A percentile compares a stretch with the other conserved stretches of the same genome.
Evolutionary conservation across 2,888 invertebrate genomes (phyloP).

Genomic region (Hypselothyrea guttata): DNA sequence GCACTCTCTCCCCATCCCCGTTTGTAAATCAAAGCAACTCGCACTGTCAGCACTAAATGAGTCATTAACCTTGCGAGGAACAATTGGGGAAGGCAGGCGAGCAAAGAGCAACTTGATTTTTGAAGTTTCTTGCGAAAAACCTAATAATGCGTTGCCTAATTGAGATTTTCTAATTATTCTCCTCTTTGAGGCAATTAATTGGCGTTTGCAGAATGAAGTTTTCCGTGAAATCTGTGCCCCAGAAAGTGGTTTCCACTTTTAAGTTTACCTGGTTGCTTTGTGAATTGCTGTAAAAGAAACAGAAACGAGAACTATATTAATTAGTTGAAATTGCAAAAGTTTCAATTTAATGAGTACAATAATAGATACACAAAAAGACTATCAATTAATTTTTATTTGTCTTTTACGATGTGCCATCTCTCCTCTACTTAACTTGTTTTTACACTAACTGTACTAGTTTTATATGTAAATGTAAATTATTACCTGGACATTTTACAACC

Average conservation of each 20-base stretch:
- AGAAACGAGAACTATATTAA: background rate
- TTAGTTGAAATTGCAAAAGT: slow-evolving; percentile 3
- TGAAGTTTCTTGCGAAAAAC: slow-evolving; percentile 46
- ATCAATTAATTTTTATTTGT: too few species aligned
- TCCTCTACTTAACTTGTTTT: too few species aligned
- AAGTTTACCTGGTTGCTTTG: slow-evolving; percentile 53
- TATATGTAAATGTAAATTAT: too few species aligned
- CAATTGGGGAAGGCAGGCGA: too few species aligned
- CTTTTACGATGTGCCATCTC: too few species aligned
- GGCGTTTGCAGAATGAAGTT: slow-evolving; percentile 7
- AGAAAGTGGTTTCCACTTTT: slow-evolving; percentile 3
- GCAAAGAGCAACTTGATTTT: slow-evolving; percentile 25
- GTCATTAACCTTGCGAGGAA: slow-evolving; percentile 43
- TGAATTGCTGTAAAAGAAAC: slow-evolving; percentile 43
- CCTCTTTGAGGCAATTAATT: slow-evolving; percentile 29
- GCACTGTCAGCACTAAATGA: slow-evolving; percentile 61
- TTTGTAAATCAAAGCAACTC: slow-evolving; percentile 53
- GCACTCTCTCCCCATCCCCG: slow-evolving; percentile 5
- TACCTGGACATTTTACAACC: too few species aligned
- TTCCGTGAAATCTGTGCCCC: slow-evolving; percentile 1
- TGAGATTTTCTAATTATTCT: slow-evolving; percentile 29
- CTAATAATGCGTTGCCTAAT: slow-evolving; percentile 46
- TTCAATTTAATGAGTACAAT: background rate
- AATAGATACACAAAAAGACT: too few species aligned
- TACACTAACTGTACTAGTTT: too few species aligned